Percentiles rank a stretch among this genome's conserved stretches.
These are phyloP conservation scores for Pteromalus puparum DNA, from an alignment of 1,140 invertebrate genomes.

Conservation along the genomic window DNA sequence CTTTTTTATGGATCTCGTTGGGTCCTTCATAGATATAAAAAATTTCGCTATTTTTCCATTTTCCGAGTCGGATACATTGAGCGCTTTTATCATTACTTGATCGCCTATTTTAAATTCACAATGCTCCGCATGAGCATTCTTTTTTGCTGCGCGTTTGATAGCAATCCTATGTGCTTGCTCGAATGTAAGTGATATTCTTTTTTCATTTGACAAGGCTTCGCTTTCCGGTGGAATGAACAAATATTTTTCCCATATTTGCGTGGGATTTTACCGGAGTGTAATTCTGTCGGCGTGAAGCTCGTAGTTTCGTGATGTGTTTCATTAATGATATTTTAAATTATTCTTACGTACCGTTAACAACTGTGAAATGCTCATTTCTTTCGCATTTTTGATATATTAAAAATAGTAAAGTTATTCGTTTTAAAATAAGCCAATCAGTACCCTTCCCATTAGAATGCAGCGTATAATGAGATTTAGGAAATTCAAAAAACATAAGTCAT, in stretches of 20 bases:
- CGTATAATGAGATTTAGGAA: too few species aligned
- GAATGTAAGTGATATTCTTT: neutral
- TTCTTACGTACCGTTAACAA: too few species aligned
- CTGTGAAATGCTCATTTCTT: too few species aligned
- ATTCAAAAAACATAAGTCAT: too few species aligned
- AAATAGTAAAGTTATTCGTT: too few species aligned
- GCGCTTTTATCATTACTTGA: neutral
- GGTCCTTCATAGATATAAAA: neutral
- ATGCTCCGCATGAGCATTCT: neutral
- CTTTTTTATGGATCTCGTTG: neutral
- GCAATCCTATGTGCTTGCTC: neutral
- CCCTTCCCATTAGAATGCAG: too few species aligned
- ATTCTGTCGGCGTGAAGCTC: slow-evolving; percentile 15
- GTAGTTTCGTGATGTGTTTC: slow-evolving; percentile 38
- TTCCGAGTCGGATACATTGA: neutral
- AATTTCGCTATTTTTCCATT: neutral
- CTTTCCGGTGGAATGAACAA: neutral
- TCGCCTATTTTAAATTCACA: neutral
- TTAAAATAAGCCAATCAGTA: too few species aligned
- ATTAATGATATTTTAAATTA: too few species aligned
- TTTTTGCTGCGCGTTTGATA: neutral
- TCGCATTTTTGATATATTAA: too few species aligned
- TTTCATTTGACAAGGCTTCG: neutral
- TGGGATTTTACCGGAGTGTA: slow-evolving; percentile 18
- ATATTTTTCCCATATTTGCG: slow-evolving; percentile 19